These are phyloP conservation scores for Protosalanx chinensis DNA, from an alignment of 2,797 vertebrate genomes.

Conservation along the genomic window DNA sequence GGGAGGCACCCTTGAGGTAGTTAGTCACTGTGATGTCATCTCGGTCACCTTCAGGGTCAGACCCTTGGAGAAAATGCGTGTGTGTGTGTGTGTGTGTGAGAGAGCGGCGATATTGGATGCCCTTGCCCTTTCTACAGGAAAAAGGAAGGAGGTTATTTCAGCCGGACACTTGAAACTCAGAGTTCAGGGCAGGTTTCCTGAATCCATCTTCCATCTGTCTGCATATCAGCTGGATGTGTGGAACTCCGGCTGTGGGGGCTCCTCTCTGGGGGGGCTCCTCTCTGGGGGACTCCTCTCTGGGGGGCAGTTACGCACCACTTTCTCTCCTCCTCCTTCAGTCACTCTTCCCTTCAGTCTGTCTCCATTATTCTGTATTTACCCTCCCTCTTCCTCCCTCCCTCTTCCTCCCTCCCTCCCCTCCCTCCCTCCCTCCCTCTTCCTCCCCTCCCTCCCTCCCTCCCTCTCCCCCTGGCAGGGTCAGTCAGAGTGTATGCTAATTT, in stretches of 20 bases:
- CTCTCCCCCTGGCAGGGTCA: slow-evolving; percentile 32
- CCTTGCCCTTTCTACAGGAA: too few relatives aligned
- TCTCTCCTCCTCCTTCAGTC: neutral
- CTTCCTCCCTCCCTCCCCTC: neutral
- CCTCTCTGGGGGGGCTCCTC: too few relatives aligned
- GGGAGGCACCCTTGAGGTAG: too few relatives aligned
- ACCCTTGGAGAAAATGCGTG: neutral
- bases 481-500: slow-evolving; percentile 69
- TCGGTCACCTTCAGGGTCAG: slow-evolving; percentile 21
- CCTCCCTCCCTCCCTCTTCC: neutral
- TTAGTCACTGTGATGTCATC: neutral
- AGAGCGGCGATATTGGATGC: too few relatives aligned
- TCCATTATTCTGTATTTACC: neutral
- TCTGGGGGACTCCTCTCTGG: too few relatives aligned
- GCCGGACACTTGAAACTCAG: too few relatives aligned
- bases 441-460: slow-evolving; percentile 12
- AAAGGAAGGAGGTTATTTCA: too few relatives aligned
- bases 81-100: too few relatives aligned
- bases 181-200: too few relatives aligned
- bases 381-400: slow-evolving; percentile 9
- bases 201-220: too few relatives aligned
- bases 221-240: too few relatives aligned
- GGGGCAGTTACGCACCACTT: neutral
- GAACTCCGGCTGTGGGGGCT: too few relatives aligned
- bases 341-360: neutral